Evolutionary conservation across 2,797 vertebrate genomes (phyloP).

Genomic region (Chloroceryle amazona): DNA sequence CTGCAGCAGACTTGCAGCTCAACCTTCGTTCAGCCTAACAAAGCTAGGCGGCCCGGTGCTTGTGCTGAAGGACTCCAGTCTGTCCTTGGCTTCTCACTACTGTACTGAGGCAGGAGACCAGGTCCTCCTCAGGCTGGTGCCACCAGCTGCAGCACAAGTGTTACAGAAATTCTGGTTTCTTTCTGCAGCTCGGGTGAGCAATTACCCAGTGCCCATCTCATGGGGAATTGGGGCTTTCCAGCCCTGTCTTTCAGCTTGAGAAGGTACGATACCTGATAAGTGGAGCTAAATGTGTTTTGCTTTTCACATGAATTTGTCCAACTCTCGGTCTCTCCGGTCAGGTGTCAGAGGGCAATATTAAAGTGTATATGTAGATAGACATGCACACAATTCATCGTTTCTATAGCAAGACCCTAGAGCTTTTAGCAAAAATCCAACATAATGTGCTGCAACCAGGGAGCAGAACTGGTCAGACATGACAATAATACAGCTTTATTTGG

Average conservation of each 20-base stretch:
- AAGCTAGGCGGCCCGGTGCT: neutral
- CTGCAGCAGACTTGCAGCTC: neutral
- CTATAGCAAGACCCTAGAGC: neutral
- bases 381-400: neutral
- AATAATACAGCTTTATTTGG: neutral
- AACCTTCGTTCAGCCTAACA: neutral
- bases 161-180: neutral
- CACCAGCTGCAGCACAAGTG: accelerated
- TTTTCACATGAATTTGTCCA: neutral
- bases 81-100: neutral
- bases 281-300: neutral
- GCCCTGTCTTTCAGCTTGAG: neutral
- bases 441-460: neutral
- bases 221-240: neutral
- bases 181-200: neutral
- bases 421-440: neutral
- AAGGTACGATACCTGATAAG: neutral
- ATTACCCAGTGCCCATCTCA: neutral
- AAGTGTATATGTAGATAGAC: neutral
- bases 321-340: neutral
- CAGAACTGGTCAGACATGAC: neutral
- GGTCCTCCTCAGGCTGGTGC: neutral
- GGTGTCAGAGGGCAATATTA: neutral
- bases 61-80: neutral
- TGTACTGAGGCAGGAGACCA: neutral